Base-by-base conservation (phyloP, 2,797 vertebrate genomes). In the Brachyrhaphis roseni region DNA sequence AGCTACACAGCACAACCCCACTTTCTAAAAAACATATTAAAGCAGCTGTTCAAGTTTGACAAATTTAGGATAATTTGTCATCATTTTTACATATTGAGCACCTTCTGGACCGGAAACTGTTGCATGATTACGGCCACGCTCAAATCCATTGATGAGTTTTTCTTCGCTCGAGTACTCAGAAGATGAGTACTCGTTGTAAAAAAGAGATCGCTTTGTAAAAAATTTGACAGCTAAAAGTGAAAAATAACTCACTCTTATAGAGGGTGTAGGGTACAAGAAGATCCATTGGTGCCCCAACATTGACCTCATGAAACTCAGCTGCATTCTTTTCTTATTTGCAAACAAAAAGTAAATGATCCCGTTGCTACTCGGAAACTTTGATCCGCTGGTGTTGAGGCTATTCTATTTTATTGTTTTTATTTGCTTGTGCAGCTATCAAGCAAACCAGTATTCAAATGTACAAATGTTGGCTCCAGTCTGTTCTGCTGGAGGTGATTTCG, bases 401-500 rank as follows among this genome's bases (percentile, higher is more conserved):
- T 59, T 59, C 23, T 13, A 13, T 43, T 34, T 43, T 78, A 47
- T 45, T 18, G 5, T 39, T 39, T 34, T 41, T 78, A 41, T 49
- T 18, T 7, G 26, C 11, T 11, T 39, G 36, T 31, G 26, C 51
- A 47, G 13, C 34, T 57, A 0, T 53, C 36, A 16, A 72, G 83
- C 77, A n/a, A 84, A 62, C 31, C 3, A 41, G 15, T 34, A 39
- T 68, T 31, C 57, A 82, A 82, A 85, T 53, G 47, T 26, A 11
- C 6, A 47, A 41, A 76, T 16, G 34, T 10, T 18, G 64, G 66
- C 59, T 70, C 75, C 71, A 12, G 55, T 41, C 16, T 72, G 70
- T 16, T 72, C 49, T 23, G 59, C 43, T 64, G 71, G 66, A 81
- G 76, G 59, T 66, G 68, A 79, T 78, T 76, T 79, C 78, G 85